Evolutionary conservation across 1,140 invertebrate species (phyloP).

Genomic region (Drosophila guanche): DNA sequence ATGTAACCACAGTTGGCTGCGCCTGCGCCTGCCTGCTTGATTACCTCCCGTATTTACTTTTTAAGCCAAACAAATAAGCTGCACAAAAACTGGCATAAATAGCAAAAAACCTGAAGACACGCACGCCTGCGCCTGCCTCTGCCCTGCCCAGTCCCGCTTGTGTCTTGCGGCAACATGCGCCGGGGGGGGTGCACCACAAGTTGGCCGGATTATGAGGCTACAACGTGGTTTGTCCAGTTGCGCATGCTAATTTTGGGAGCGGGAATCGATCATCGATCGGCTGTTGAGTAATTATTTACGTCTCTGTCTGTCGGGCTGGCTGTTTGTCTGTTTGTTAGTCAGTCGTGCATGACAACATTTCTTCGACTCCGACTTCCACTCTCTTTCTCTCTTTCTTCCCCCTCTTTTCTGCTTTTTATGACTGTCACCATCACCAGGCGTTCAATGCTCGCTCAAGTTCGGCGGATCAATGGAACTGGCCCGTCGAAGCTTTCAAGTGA

Average conservation of each 20-base stretch:
- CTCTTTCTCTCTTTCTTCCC: conserved; percentile 25
- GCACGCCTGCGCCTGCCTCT: conserved; percentile 34
- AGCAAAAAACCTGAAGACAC: conserved; percentile 37
- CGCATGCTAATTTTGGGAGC: conserved; percentile 70
- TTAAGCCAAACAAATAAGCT: conserved; percentile 43
- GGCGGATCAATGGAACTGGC: conserved; percentile 63
- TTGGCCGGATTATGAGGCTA: conserved; percentile 21
- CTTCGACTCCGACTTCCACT: conserved; percentile 14
- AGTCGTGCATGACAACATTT: conserved; percentile 56
- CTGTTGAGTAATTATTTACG: conserved; percentile 57
- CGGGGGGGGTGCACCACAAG: too few species aligned
- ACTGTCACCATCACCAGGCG: conserved; percentile 49
- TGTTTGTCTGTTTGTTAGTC: conserved; percentile 47
- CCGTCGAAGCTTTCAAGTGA: conserved; percentile 42
- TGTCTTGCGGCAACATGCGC: too few species aligned
- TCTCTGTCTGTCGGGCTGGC: conserved; percentile 19
- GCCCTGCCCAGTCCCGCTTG: not conserved
- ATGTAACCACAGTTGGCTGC: conserved; percentile 68
- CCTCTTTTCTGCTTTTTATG: conserved; percentile 32
- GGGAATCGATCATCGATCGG: conserved; percentile 61
- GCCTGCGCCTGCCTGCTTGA: conserved; percentile 35
- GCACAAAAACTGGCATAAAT: conserved; percentile 28
- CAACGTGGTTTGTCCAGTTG: conserved; percentile 52
- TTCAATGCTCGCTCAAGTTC: conserved; percentile 58
- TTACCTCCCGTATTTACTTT: conserved; percentile 69